These are phyloP conservation scores for Scopus umbretta DNA, from an alignment of 2,113 vertebrate genomes.

Conservation along the genomic window DNA sequence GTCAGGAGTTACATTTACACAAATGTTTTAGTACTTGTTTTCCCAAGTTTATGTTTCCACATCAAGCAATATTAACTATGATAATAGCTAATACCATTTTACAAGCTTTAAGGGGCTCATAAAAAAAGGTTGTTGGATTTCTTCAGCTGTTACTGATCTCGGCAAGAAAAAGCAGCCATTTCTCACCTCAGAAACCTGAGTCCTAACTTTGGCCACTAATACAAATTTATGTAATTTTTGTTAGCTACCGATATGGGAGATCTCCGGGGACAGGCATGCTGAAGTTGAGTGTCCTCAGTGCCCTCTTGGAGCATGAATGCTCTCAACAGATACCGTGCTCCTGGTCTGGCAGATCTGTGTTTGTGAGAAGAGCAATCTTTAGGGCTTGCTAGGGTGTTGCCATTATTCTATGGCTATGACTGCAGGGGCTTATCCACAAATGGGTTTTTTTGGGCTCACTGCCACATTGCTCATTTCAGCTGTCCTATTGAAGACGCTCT, in stretches of 20 bases:
- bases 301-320: background rate
- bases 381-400: background rate
- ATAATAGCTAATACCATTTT: slow-evolving; percentile 38
- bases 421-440: background rate
- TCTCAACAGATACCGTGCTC: background rate
- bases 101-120: slow-evolving; percentile 1
- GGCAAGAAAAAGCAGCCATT: background rate
- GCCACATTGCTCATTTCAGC: background rate
- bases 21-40: slow-evolving; percentile 53
- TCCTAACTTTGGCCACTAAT: background rate
- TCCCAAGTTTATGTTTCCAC: slow-evolving; percentile 46
- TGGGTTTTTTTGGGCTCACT: background rate
- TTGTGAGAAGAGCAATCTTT: background rate
- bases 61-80: slow-evolving; percentile 41
- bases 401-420: background rate
- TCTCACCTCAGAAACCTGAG: background rate
- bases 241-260: background rate
- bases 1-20: slow-evolving; percentile 35
- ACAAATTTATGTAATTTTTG: background rate
- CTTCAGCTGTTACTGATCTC: slow-evolving; percentile 33
- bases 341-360: background rate
- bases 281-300: background rate
- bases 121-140: slow-evolving; percentile 16
- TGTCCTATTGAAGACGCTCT: background rate
- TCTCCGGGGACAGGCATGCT: background rate